Evolutionary conservation across 2,888 invertebrate species (phyloP).

Genomic region (Celastrina argiolus): DNA sequence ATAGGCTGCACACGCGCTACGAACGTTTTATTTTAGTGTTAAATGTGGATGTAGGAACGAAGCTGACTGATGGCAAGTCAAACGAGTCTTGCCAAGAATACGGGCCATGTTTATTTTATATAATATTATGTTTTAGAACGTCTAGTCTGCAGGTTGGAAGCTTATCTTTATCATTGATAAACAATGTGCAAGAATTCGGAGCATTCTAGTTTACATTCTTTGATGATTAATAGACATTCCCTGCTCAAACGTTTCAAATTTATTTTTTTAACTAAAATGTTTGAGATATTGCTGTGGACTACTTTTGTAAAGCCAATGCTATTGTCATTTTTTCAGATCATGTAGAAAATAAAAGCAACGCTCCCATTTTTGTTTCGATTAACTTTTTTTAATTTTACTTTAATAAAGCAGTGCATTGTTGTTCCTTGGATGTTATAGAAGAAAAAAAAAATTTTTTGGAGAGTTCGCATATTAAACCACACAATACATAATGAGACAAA

Average conservation of each 20-base stretch:
- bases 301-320: neutral
- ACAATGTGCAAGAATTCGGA: neutral
- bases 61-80: conserved; percentile 33
- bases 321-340: neutral
- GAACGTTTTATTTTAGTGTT: conserved; percentile 42
- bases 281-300: neutral
- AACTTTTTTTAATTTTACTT: neutral
- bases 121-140: conserved; percentile 20
- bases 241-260: neutral
- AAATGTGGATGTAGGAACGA: conserved; percentile 38
- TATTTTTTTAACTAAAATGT: neutral
- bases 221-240: neutral
- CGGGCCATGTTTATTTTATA: conserved; percentile 24
- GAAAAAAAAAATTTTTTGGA: too few species aligned
- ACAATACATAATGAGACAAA: too few species aligned
- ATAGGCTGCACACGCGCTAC: conserved; percentile 45
- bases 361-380: neutral
- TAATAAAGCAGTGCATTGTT: neutral
- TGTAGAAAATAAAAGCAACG: neutral
- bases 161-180: conserved; percentile 16
- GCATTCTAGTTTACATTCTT: neutral
- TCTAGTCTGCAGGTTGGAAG: neutral
- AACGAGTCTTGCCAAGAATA: conserved; percentile 31
- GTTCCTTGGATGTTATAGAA: too few species aligned
- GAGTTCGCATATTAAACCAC: too few species aligned